These are phyloP conservation scores for Cactoblastis cactorum DNA, from an alignment of 2,888 invertebrate genomes.

Conservation along the genomic window DNA sequence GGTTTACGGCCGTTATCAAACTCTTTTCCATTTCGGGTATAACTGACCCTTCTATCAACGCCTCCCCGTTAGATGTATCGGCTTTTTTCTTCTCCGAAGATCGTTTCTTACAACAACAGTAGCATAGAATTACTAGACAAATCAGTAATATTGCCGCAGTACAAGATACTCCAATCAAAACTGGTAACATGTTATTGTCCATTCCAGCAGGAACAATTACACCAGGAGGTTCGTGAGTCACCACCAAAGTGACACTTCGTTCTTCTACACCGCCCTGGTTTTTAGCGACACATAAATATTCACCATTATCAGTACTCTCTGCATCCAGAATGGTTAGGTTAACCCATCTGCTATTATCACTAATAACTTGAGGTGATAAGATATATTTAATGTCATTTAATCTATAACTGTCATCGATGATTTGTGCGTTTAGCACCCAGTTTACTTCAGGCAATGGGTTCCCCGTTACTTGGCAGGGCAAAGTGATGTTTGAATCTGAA, in stretches of 20 bases:
- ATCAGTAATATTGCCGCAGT: constrained; percentile 73
- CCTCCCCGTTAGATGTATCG: constrained; percentile 81
- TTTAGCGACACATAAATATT: constrained; percentile 88
- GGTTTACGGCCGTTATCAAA: constrained; percentile 90
- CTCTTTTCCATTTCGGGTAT: constrained; percentile 92
- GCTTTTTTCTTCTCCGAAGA: constrained; percentile 79
- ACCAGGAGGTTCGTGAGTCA: constrained; percentile 63
- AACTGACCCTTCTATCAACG: constrained; percentile 86
- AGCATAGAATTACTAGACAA: constrained; percentile 70
- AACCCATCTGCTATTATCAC: constrained; percentile 77
- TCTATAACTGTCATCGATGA: constrained; percentile 76
- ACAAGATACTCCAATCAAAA: constrained; percentile 73
- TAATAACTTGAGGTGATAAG: constrained; percentile 46
- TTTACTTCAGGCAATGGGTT: constrained; percentile 87
- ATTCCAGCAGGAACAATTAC: constrained; percentile 71
- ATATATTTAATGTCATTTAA: constrained; percentile 73
- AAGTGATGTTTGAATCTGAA: constrained; percentile 82
- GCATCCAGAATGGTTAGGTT: constrained; percentile 85
- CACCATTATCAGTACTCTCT: constrained; percentile 82
- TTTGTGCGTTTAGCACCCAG: constrained; percentile 84
- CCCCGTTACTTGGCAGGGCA: constrained; percentile 87
- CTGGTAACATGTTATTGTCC: constrained; percentile 75
- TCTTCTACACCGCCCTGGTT: constrained; percentile 90
- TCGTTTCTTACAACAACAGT: constrained; percentile 78
- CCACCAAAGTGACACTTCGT: constrained; percentile 83